These are phyloP conservation scores for Melitaea athalia DNA, from an alignment of 2,888 invertebrate species.

Conservation along the genomic window DNA sequence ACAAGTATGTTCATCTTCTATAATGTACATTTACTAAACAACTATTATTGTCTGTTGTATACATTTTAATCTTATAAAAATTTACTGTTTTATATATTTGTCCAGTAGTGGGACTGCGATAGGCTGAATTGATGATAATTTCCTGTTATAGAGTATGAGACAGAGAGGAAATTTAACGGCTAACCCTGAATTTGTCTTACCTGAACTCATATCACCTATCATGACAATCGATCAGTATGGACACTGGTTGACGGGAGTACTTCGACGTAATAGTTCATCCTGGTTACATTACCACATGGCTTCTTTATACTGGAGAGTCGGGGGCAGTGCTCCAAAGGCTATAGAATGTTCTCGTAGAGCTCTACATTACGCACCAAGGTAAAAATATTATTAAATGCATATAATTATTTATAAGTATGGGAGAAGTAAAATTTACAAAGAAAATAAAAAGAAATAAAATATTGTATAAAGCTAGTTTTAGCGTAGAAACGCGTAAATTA, in stretches of 20 bases:
- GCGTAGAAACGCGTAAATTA: too few species aligned
- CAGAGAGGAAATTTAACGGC: constrained; percentile 62
- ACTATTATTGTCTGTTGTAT: too few species aligned
- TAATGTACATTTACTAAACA: too few species aligned
- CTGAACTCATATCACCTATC: constrained; percentile 55
- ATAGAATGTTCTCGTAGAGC: constrained; percentile 90
- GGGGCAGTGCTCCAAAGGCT: constrained; percentile 89
- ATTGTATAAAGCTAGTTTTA: too few species aligned
- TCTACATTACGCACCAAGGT: constrained; percentile 89
- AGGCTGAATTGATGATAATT: too few species aligned
- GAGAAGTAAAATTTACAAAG: too few species aligned
- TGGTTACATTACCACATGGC: constrained; percentile 92
- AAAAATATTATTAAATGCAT: constrained; percentile 25
- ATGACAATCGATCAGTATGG: constrained; percentile 77
- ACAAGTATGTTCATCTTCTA: too few species aligned
- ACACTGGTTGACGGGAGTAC: constrained; percentile 83
- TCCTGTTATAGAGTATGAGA: constrained; percentile 60
- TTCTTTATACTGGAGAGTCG: constrained; percentile 89
- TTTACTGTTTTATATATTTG: too few species aligned
- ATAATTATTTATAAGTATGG: not conserved
- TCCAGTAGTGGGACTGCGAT: too few species aligned
- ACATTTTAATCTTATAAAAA: too few species aligned
- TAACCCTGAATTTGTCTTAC: constrained; percentile 54
- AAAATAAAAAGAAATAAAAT: too few species aligned
- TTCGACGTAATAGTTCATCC: constrained; percentile 86